phyloP scores from a whole-genome alignment of 2,113 vertebrate species.

The Nymphicus hollandicus region DNA sequence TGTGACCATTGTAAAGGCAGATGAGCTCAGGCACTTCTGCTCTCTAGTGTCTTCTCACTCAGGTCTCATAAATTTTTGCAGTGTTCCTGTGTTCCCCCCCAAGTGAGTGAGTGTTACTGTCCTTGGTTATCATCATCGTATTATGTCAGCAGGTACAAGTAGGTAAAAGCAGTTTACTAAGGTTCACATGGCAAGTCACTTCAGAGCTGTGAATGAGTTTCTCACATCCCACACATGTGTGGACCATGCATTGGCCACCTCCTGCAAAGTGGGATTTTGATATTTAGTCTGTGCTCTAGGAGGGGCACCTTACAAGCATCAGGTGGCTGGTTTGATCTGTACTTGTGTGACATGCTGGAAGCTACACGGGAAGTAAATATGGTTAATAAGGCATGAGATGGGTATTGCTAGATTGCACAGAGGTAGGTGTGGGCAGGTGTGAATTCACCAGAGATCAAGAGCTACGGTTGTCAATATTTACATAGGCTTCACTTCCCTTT shows the following conservation, averaged over 20 bases:
- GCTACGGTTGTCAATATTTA: background rate
- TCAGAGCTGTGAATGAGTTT: background rate
- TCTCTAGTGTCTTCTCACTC: background rate
- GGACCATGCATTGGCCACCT: background rate
- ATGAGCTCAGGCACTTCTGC: background rate
- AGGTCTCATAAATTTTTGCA: background rate
- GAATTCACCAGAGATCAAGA: background rate
- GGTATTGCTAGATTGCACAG: background rate
- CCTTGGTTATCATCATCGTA: background rate
- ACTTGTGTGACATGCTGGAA: background rate
- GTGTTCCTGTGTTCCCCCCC: background rate
- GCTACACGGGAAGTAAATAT: background rate
- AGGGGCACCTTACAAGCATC: background rate
- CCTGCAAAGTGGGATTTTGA: background rate
- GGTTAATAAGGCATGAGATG: background rate
- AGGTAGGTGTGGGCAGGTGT: background rate
- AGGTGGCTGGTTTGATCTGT: background rate
- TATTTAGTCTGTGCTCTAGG: background rate
- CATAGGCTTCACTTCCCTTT: background rate
- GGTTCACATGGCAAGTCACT: background rate
- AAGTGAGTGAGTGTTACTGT: background rate
- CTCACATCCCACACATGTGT: background rate
- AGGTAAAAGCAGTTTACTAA: background rate
- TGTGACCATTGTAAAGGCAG: background rate
- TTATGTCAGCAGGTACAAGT: background rate